phyloP scores from a whole-genome alignment of 2,888 invertebrate species.

The Teleogryllus oceanicus region DNA sequence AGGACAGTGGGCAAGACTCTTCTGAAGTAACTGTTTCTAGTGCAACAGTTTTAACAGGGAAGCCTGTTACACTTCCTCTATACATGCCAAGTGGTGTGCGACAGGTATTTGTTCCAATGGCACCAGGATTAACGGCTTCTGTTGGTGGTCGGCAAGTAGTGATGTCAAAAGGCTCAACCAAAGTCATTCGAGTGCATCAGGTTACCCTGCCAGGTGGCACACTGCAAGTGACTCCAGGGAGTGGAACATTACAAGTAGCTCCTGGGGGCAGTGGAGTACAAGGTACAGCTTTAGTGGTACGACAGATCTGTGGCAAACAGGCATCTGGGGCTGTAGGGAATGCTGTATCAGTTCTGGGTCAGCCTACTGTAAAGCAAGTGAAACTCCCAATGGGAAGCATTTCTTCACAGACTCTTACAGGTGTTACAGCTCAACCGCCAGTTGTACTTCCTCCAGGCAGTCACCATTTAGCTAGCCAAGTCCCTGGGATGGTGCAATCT shows the following conservation, averaged over 20 bases:
- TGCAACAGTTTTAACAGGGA: conserved; percentile 40
- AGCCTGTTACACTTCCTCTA: conserved; percentile 40
- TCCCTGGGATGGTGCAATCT: conserved; percentile 23
- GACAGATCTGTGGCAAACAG: conserved; percentile 34
- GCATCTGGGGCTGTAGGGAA: conserved; percentile 26
- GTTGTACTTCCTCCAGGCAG: conserved; percentile 45
- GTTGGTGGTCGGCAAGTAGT: conserved; percentile 38
- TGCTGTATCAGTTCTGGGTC: conserved; percentile 33
- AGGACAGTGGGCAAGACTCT: conserved; percentile 46
- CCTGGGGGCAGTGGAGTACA: conserved; percentile 32
- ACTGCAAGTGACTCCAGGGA: conserved; percentile 36
- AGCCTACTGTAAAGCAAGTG: conserved; percentile 38
- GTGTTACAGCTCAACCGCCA: conserved; percentile 48
- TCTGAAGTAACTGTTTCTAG: conserved; percentile 39
- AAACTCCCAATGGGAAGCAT: conserved; percentile 43
- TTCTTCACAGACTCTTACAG: conserved; percentile 47
- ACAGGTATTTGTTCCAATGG: conserved; percentile 39
- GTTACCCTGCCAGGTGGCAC: conserved; percentile 40
- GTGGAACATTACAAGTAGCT: conserved; percentile 37
- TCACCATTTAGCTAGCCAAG: conserved; percentile 37
- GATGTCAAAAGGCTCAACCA: conserved; percentile 33
- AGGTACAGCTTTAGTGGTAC: conserved; percentile 36
- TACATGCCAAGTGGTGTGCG: conserved; percentile 37
- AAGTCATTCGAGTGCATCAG: conserved; percentile 42
- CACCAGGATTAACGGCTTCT: conserved; percentile 38